Evolutionary conservation across 2,888 invertebrate genomes (phyloP).

Genomic region (Eupithecia subfuscata): DNA sequence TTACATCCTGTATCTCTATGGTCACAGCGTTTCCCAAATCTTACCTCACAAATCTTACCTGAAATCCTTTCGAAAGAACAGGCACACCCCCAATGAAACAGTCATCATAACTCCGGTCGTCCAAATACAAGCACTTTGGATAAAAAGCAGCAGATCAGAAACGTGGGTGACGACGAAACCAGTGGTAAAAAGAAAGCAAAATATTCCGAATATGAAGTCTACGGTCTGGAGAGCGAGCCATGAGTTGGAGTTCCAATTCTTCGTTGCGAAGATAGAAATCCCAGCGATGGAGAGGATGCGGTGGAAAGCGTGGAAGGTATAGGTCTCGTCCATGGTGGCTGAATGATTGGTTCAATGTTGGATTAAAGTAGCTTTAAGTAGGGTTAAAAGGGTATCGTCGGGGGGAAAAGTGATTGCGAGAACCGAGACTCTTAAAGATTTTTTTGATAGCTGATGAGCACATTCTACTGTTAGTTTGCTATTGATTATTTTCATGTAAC

Average conservation of each 20-base stretch:
- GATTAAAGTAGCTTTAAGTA: not conserved
- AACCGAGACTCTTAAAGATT: not conserved
- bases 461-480: not conserved
- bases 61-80: slow-evolving; percentile 64
- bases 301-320: slow-evolving; percentile 63
- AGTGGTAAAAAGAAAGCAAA: slow-evolving; percentile 68
- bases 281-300: slow-evolving; percentile 66
- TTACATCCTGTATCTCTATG: not conserved
- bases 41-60: slow-evolving; percentile 44
- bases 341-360: not conserved
- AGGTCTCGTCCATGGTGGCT: slow-evolving; percentile 63
- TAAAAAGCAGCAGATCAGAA: slow-evolving; percentile 60
- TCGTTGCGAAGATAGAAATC: slow-evolving; percentile 64
- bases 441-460: not conserved
- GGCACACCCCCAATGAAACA: slow-evolving; percentile 65
- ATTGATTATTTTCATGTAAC: not conserved
- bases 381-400: slow-evolving; percentile 6
- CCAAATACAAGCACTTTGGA: slow-evolving; percentile 77
- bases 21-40: not conserved
- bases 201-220: slow-evolving; percentile 61
- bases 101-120: slow-evolving; percentile 73
- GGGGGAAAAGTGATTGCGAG: not conserved
- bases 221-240: slow-evolving; percentile 66
- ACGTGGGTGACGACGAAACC: slow-evolving; percentile 60
- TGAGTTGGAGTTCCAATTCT: slow-evolving; percentile 60